A percentile compares a stretch with the other conserved stretches of the same genome.
These are phyloP conservation scores for Elaeidobius kamerunicus DNA, from an alignment of 2,888 invertebrate genomes.

Conservation along the genomic window DNA sequence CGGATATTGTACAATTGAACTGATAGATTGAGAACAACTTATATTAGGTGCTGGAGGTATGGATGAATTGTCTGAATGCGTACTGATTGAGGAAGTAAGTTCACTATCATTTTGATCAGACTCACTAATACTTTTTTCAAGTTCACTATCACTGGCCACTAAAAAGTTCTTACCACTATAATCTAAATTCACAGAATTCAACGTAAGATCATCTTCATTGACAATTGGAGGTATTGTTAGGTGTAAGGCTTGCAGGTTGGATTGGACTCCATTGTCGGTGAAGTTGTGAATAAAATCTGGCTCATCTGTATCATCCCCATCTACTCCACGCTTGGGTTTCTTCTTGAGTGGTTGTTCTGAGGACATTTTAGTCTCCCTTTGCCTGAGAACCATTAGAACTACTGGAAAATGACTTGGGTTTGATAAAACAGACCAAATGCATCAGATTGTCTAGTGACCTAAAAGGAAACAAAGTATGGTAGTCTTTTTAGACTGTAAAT, in stretches of 20 bases:
- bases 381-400: conserved; percentile 63
- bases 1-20: conserved; percentile 21
- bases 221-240: conserved; percentile 42
- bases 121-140: conserved; percentile 33
- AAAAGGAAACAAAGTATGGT: conserved; percentile 9
- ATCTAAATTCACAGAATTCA: conserved; percentile 41
- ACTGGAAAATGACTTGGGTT: neutral
- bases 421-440: conserved; percentile 7
- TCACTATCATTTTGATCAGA: conserved; percentile 29
- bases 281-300: conserved; percentile 54
- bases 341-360: conserved; percentile 83
- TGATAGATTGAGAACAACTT: conserved; percentile 22
- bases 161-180: conserved; percentile 36
- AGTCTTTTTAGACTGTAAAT: neutral
- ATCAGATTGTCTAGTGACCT: conserved; percentile 7
- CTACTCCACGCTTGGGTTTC: conserved; percentile 66
- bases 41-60: conserved; percentile 40
- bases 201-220: conserved; percentile 45
- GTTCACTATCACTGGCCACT: conserved; percentile 33
- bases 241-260: conserved; percentile 44
- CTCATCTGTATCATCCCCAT: conserved; percentile 58
- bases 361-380: conserved; percentile 61
- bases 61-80: conserved; percentile 34
- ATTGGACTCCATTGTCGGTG: conserved; percentile 47
- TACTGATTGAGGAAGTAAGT: conserved; percentile 24